Evolutionary conservation across 1,140 invertebrate species (phyloP), one percentile per base, ranked within the genome.

Genomic region (Conus ventricosus): DNA sequence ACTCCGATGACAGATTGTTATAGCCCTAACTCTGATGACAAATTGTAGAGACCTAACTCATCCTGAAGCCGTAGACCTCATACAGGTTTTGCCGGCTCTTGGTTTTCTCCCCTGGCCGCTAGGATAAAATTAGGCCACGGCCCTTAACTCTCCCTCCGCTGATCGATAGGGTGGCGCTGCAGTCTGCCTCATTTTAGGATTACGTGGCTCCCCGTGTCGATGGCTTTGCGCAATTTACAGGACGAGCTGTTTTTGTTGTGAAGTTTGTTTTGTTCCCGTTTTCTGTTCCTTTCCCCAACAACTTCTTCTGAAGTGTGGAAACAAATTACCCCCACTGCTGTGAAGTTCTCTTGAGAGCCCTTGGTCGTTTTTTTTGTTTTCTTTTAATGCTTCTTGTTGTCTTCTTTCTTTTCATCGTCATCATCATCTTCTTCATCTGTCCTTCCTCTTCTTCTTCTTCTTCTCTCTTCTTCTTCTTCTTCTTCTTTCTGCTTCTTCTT

Each of bases 121-220:
- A 71, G 67, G 67, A 71, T 20, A 3, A n/a, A 71, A 71, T 71
- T 23, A 71, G 20, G 15, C 67, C 67, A 71, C 6, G 67, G 67
- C 17, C 67, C 67, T 71, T 71, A 71, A 71, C 67, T 71, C 67
- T 71, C 67, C 20, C 6, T 71, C 67, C 7, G 11, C 67, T 23
- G 67, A 71, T 71, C 67, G 67, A 71, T 71, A 71, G 67, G 67
- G 67, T 20, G 67, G 67, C 67, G 67, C 67, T 71, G 67, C 67
- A 71, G 67, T 71, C 67, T 71, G 67, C 67, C 11, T 20, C 20
- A 23, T 71, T 71, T 71, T 20, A 13, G 67, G 67, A 13, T 23
- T 13, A 71, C 1, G 17, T 7, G 20, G 67, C 67, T 71, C 13
- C 7, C 13, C 23, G 20, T 23, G 67, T 23, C 20, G 13, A 71